Evolutionary conservation across 2,797 vertebrate genomes (phyloP), one percentile per base, ranked within the genome.

Genomic region (Naso thynnoides): DNA sequence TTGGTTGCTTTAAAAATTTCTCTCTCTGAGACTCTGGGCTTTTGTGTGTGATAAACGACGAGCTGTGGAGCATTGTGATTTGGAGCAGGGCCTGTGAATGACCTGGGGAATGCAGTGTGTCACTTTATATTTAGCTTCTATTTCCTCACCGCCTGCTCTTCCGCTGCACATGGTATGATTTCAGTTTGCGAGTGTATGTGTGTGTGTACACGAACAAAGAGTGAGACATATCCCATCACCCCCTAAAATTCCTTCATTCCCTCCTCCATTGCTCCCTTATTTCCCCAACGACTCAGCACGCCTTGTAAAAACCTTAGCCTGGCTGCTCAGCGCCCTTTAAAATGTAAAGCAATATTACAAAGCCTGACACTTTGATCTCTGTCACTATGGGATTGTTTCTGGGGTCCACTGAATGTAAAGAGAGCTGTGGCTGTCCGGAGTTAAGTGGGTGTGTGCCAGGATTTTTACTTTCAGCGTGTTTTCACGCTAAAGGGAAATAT

Each of bases 271-370:
- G 69, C 85, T 85, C 82, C 82, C 81, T 90, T 88, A 91, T 93
- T 94, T 92, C 91, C 92, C 90, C 85, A 87, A 86, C 78, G 85
- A 77, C 85, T 80, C 87, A 38, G 70, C 70, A 3, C 61, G 85
- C 78, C 86, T 92, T 89, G 85, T 92, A 92, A 94, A 92, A 92
- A 75, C 74, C 79, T 78, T 41, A 78, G 73, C 67, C 78, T 23
- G 76, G 75, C 88, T 76, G 87, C 86, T 90, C 82, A 73, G 86
- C 78, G 78, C 81, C 88, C 88, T 92, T 86, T 86, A 92, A 92
- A 88, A 92, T 92, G 87, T 91, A 92, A 90, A 91, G 87, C 78
- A 88, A 88, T 90, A 90, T 90, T 90, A 90, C 84, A 65, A 83
- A 91, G 86, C 57, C 84, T 89, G 91, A 91, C 91, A 87, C 76